phyloP scores from a whole-genome alignment of 1,140 invertebrate species.

The Episyrphus balteatus region DNA sequence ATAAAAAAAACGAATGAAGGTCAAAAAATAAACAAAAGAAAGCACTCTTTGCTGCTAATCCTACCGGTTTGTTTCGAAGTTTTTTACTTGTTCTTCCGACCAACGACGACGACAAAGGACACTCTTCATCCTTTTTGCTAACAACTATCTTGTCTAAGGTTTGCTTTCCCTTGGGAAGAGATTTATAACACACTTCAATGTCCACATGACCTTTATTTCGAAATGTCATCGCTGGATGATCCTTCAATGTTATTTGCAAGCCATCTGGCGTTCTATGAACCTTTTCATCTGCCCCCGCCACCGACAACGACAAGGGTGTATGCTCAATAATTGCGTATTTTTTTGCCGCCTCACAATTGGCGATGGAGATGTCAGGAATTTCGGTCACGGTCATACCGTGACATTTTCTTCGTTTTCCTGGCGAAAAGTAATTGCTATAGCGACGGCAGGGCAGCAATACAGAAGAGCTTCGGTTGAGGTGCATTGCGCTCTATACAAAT shows the following conservation, averaged over 20 bases:
- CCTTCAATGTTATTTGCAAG: constrained; percentile 36
- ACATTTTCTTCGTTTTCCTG: constrained; percentile 15
- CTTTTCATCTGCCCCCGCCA: constrained; percentile 24
- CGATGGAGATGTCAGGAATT: constrained; percentile 22
- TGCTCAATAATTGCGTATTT: not conserved
- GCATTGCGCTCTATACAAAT: constrained; percentile 17
- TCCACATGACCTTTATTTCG: constrained; percentile 40
- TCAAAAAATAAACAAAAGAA: not conserved
- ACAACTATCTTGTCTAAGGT: constrained; percentile 37
- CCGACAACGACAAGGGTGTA: not conserved
- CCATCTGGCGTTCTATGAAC: constrained; percentile 21
- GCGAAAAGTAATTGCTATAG: constrained; percentile 29
- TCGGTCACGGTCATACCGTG: not conserved
- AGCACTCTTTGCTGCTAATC: not conserved
- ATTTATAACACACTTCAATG: constrained; percentile 41
- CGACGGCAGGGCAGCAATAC: constrained; percentile 28
- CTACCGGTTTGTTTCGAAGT: constrained; percentile 1
- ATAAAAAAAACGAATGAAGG: not conserved
- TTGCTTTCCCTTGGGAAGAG: constrained; percentile 30
- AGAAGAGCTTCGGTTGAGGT: constrained; percentile 15
- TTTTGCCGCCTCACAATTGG: constrained; percentile 25
- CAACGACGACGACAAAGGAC: constrained; percentile 4
- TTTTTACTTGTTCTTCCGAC: constrained; percentile 8
- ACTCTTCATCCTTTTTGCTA: constrained; percentile 22
- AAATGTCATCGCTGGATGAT: constrained; percentile 41